A percentile compares a stretch with the other conserved stretches of the same genome.
Evolutionary conservation across 2,888 invertebrate species (phyloP).

Genomic region (Pristionchus fissidentatus): DNA sequence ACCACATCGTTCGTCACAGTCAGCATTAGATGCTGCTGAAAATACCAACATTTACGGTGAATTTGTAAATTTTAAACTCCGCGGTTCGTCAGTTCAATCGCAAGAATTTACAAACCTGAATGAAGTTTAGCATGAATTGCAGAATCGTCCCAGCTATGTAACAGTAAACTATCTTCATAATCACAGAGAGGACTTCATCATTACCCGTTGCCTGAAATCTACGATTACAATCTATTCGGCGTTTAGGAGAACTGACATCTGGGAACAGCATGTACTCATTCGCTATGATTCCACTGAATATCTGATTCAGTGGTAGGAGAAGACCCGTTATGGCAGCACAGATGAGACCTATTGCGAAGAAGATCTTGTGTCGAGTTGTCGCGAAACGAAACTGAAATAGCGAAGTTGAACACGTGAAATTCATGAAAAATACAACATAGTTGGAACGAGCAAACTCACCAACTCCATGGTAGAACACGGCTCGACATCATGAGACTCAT

Average conservation of each 20-base stretch:
- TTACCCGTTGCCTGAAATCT: conserved; percentile 35
- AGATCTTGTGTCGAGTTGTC: not conserved
- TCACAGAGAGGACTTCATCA: conserved; percentile 50
- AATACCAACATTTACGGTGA: not conserved
- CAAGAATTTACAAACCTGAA: conserved; percentile 42
- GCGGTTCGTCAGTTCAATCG: too few species aligned
- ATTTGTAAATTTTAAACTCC: too few species aligned
- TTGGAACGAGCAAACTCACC: not conserved
- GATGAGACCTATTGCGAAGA: not conserved
- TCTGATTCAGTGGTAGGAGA: conserved; percentile 5
- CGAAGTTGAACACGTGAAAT: too few species aligned
- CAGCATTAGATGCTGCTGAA: conserved; percentile 1
- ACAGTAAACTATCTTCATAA: conserved; percentile 48
- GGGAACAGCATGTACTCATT: not conserved
- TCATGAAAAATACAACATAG: not conserved
- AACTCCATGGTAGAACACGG: conserved; percentile 14
- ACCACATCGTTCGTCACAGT: conserved; percentile 4
- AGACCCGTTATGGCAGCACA: not conserved
- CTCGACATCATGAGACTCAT: not conserved
- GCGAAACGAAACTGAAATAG: conserved; percentile 24
- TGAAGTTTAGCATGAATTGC: conserved; percentile 50
- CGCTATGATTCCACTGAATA: not conserved
- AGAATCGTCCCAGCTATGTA: conserved; percentile 50
- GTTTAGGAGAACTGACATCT: not conserved
- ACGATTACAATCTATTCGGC: too few species aligned